A percentile compares a stretch with the other conserved stretches of the same genome.
Evolutionary conservation across 2,113 vertebrate species (phyloP).

Genomic region (Cnemophilus loriae): DNA sequence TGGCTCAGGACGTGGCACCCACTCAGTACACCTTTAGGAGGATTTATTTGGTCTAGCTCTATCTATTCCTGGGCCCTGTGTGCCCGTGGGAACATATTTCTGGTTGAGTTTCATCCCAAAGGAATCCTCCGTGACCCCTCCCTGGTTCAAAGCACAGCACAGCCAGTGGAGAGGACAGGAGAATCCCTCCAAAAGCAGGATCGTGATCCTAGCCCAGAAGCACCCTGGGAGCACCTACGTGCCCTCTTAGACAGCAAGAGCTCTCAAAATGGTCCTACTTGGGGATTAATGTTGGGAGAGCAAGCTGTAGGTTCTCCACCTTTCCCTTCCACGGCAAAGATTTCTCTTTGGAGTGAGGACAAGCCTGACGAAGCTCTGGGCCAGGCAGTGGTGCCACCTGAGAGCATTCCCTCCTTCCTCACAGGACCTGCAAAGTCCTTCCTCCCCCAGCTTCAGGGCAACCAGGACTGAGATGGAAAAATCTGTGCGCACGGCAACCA

Average conservation of each 20-base stretch:
- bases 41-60: background rate
- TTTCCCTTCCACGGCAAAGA: background rate
- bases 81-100: background rate
- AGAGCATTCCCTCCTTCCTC: background rate
- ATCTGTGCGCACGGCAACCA: background rate
- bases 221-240: background rate
- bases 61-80: background rate
- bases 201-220: background rate
- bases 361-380: background rate
- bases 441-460: background rate
- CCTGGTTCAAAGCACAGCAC: background rate
- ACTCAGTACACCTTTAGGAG: background rate
- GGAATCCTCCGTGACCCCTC: background rate
- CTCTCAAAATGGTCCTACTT: background rate
- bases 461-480: constrained; percentile 10
- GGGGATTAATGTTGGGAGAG: background rate
- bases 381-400: background rate
- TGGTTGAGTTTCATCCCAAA: background rate
- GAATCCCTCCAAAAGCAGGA: background rate
- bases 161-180: background rate
- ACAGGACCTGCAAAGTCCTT: background rate
- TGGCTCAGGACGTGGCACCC: accelerated
- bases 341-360: background rate
- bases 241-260: background rate
- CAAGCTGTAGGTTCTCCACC: background rate